Conservation (phyloP, 2,113 vertebrate species). For the Xiphias gladius region DNA sequence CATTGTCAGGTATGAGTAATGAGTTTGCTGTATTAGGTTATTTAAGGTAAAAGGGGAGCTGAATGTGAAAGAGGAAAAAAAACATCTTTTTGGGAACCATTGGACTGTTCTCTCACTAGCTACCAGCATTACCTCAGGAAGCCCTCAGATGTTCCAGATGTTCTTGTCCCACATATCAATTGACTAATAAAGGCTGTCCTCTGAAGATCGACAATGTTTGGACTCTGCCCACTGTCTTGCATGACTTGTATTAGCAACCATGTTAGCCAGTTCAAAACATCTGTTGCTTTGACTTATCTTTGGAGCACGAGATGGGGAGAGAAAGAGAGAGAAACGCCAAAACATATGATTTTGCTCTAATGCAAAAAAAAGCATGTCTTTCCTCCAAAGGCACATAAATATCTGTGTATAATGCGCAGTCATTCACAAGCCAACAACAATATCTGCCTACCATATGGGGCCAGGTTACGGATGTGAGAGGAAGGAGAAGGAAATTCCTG, state of each 20-base stretch:
- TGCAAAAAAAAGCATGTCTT: constrained; percentile 65
- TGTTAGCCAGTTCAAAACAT: constrained; percentile 73
- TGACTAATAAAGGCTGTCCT: constrained; percentile 60
- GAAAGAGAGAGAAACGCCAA: constrained; percentile 53
- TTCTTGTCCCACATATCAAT: constrained; percentile 58
- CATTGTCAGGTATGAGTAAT: constrained; percentile 2
- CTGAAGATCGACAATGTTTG: constrained; percentile 70
- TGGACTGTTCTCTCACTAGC: constrained; percentile 27
- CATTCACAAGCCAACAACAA: constrained; percentile 74
- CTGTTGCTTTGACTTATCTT: constrained; percentile 71
- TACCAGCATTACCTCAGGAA: constrained; percentile 70
- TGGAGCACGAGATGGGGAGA: constrained; percentile 46
- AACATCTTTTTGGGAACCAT: constrained; percentile 25
- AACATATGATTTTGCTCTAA: constrained; percentile 75
- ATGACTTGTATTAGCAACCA: constrained; percentile 72
- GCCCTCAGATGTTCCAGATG: constrained; percentile 70
- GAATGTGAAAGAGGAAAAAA: constrained; percentile 41
- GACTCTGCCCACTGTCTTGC: constrained; percentile 60
- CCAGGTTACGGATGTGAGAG: constrained; percentile 69
- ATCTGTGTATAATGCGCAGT: constrained; percentile 75
- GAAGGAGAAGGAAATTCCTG: constrained; percentile 83
- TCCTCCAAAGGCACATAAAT: constrained; percentile 81
- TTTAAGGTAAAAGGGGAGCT: constrained; percentile 44
- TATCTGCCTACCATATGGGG: constrained; percentile 89
- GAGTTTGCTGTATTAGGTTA: constrained; percentile 28